Percentiles rank a stretch among this genome's conserved stretches.
Evolutionary conservation across 1,140 invertebrate genomes (phyloP).

Genomic region (Calosoma granatense): DNA sequence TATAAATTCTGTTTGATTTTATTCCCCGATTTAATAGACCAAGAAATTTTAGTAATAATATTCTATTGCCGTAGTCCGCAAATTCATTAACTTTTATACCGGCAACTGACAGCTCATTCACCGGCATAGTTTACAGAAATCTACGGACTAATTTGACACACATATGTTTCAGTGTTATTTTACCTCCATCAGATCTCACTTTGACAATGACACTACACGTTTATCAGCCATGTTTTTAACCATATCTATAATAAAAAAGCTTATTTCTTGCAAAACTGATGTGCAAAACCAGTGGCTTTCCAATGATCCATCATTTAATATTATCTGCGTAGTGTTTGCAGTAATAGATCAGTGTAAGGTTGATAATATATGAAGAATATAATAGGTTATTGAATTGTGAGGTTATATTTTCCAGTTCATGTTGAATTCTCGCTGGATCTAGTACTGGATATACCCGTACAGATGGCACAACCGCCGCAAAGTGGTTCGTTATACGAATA

Average conservation of each 20-base stretch:
- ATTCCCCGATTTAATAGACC: too few relatives aligned
- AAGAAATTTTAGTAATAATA: neutral
- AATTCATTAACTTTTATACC: too few relatives aligned
- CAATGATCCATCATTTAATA: neutral
- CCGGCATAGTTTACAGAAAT: too few relatives aligned
- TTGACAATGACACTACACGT: neutral
- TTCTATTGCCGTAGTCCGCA: neutral
- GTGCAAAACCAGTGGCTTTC: neutral
- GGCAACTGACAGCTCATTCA: too few relatives aligned
- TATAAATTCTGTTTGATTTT: too few relatives aligned
- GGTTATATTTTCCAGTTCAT: neutral
- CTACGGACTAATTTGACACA: neutral
- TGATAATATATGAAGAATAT: neutral
- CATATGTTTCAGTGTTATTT: neutral
- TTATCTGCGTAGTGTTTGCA: neutral
- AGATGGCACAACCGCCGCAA: neutral
- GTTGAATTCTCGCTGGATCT: neutral
- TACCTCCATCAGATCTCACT: neutral
- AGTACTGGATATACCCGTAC: neutral
- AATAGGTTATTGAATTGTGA: neutral
- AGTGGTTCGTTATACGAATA: neutral
- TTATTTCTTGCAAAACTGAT: neutral
- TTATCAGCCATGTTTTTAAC: neutral
- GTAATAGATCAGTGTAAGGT: neutral
- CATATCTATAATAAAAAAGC: neutral